Base-by-base conservation (phyloP, 2,113 vertebrate genomes). In the Herpetotheres cachinnans region DNA sequence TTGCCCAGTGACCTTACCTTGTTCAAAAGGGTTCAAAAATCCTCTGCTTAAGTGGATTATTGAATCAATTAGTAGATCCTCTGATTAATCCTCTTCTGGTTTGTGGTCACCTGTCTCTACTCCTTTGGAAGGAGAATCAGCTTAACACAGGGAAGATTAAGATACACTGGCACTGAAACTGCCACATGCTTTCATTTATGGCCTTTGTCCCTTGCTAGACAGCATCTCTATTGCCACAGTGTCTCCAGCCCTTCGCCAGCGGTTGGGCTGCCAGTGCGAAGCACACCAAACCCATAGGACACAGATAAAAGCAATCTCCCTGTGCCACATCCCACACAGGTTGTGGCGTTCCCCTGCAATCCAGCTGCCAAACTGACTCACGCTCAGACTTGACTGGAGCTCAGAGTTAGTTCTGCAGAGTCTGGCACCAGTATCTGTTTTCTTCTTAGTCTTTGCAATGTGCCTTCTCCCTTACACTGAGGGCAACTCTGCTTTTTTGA, bases 41-140 rank as follows among this genome's bases (percentile, higher is more conserved):
- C 61, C 73, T 67, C 69, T 93, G 52, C 91, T 93, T 79, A 82
- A 82, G 56, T 71, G 86, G 80, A 91, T 94, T 91, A 93, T 12
- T 91, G 13, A 93, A 91, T 81, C 69, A 86, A 82, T 95, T 84
- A 95, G 83, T 44, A 56, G 77, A 89, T 89, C 49, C 11, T 65
- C 76, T 83, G 54, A 80, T 83, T 81, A 95, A 95, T 89, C 81
- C 50, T 67, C 72, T 67, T 91, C 80, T 82, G 70, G 69, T 72
- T 82, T 94, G 86, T 63, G 77, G 89, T 89, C 89, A 93, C 81
- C 83, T 82, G 89, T 38, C 10, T 86, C 63, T 66, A n/a, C 38
- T 86, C 29, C 63, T 78, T 38, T 47, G 26, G 40, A 89, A 82
- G 44, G 30, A 90, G 30, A 94, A 96, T 87, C 86, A 74, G 77